These are phyloP conservation scores for Metallyticus violacea DNA, from an alignment of 2,888 invertebrate species.

Conservation along the genomic window DNA sequence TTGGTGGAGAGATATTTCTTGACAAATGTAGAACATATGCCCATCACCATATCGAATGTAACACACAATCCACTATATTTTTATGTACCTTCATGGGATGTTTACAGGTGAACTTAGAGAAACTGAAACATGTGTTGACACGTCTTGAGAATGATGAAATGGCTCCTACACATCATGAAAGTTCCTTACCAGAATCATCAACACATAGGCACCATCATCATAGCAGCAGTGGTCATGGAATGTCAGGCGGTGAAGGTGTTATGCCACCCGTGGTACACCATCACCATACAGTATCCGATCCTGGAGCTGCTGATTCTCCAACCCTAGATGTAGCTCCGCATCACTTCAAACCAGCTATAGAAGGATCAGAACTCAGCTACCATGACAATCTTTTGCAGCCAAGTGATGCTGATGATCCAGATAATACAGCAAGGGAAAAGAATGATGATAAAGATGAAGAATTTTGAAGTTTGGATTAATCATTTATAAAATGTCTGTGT, in stretches of 20 bases:
- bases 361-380: conserved; percentile 55
- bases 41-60: too few relatives aligned
- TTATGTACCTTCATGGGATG: neutral
- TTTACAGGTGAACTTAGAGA: neutral
- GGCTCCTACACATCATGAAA: neutral
- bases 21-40: too few relatives aligned
- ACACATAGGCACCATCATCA: conserved; percentile 19
- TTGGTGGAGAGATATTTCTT: too few relatives aligned
- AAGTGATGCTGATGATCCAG: neutral
- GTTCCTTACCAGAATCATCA: neutral
- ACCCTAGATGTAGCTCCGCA: conserved; percentile 54
- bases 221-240: neutral
- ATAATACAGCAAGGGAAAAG: neutral
- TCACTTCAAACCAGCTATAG: conserved; percentile 57
- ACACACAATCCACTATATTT: too few relatives aligned
- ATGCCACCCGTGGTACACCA: neutral
- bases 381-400: conserved; percentile 22
- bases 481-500: neutral
- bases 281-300: neutral
- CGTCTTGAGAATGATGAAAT: neutral
- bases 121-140: neutral
- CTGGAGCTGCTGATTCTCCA: conserved; percentile 44
- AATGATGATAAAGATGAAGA: neutral
- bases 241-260: too few relatives aligned
- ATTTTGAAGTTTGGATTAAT: neutral